Evolutionary conservation across 2,888 invertebrate genomes (phyloP), one percentile per base, ranked within the genome.

Genomic region (Aphidoletes aphidimyza): DNA sequence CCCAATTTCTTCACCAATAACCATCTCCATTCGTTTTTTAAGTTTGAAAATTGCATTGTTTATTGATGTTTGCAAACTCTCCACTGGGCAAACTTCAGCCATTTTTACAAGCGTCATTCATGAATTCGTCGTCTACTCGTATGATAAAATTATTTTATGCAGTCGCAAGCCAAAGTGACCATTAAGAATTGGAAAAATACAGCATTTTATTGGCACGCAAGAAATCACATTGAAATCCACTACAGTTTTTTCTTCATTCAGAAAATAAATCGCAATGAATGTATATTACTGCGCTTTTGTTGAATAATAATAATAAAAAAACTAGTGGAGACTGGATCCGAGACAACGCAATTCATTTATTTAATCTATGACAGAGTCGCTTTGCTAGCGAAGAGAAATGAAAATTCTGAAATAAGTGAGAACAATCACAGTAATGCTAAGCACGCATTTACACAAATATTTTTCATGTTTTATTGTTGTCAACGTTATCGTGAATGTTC

Each of bases 381-480:
- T n/a, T n/a, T n/a, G n/a, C n/a, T n/a, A n/a, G n/a, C n/a, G n/a
- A n/a, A n/a, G n/a, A n/a, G n/a, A n/a, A n/a, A n/a, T n/a, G n/a
- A n/a, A n/a, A n/a, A n/a, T n/a, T n/a, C n/a, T n/a, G n/a, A n/a
- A n/a, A n/a, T n/a, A n/a, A n/a, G n/a, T n/a, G n/a, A n/a, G 6
- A 69, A 69, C 3, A 69, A 2, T 47, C 17, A 47, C 17, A 3
- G 30, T 30, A 30, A 69, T 69, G 69, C 69, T 30, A 30, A 69
- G 69, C 69, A 69, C 30, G 69, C 30, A 69, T 30, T 30, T 30
- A 17, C 69, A 69, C 30, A 30, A 69, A 69, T 3, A 26, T 69
- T 69, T 69, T 69, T 30, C n/a, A 30, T 69, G 17, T 69, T 69
- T 69, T 30, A 69, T 69, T 69, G 69, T 69, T n/a, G 69, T 69